Evolutionary conservation across 1,140 invertebrate species (phyloP).

Genomic region (Zaprionus inermis): DNA sequence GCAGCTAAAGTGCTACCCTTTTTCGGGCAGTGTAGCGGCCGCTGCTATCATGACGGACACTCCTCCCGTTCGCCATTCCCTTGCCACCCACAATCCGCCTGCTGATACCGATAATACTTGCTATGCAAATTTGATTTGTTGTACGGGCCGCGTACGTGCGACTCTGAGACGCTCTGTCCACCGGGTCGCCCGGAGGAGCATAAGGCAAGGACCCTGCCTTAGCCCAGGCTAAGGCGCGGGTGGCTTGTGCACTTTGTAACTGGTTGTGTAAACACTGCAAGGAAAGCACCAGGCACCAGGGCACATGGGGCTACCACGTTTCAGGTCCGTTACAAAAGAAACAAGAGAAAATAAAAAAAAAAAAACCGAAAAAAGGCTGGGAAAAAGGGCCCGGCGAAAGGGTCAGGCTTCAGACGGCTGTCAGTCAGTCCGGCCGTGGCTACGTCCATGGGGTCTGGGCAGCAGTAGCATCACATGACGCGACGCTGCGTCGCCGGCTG

Average conservation of each 20-base stretch:
- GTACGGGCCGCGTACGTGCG: slow-evolving; percentile 60
- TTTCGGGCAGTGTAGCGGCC: slow-evolving; percentile 13
- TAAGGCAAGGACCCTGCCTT: slow-evolving; percentile 10
- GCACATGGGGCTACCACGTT: slow-evolving; percentile 12
- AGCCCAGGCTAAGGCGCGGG: slow-evolving; percentile 36
- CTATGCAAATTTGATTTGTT: slow-evolving; percentile 82
- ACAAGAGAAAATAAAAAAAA: neutral
- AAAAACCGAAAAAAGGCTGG: slow-evolving; percentile 5
- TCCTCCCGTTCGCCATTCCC: neutral
- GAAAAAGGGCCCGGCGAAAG: slow-evolving; percentile 47
- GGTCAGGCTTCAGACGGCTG: slow-evolving; percentile 49
- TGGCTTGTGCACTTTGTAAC: slow-evolving; percentile 81
- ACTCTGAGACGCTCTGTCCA: slow-evolving; percentile 19
- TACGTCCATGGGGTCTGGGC: neutral
- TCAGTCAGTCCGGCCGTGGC: slow-evolving; percentile 13
- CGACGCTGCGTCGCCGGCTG: slow-evolving; percentile 15
- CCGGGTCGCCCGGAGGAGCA: slow-evolving; percentile 30
- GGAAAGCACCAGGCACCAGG: slow-evolving; percentile 26
- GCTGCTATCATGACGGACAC: slow-evolving; percentile 24
- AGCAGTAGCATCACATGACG: slow-evolving; percentile 59
- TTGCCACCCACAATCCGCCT: no score
- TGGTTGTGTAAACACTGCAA: slow-evolving; percentile 79
- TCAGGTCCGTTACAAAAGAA: slow-evolving; percentile 34
- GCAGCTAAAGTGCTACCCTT: neutral
- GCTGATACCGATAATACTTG: slow-evolving; percentile 76